Evolutionary conservation across 2,113 vertebrate species (phyloP), one percentile per base, ranked within the genome.

Genomic region (Proteles cristata): DNA sequence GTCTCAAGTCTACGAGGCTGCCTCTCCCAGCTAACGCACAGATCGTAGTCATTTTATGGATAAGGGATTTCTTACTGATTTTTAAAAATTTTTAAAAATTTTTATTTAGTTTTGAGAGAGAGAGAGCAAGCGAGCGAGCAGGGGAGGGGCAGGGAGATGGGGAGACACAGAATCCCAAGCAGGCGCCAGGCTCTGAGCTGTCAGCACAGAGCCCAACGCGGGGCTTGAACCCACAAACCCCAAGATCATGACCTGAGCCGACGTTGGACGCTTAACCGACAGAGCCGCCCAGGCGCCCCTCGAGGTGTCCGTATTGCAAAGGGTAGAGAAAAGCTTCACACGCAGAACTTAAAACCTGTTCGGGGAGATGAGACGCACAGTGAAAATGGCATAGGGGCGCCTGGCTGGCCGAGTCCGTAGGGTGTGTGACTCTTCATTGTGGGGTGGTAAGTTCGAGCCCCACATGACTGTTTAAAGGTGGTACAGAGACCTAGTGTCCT

Each of bases 11-110:
- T 96, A 87, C 65, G 17, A 87, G 11, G 82, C 23, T 26, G 1
- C 89, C 85, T 93, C 48, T 94, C 82, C 92, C 8, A 83, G 53
- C 58, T 90, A 86, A 95, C 26, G 87, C 89, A 82, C 26, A 9
- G 53, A 58, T 96, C 86, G 43, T 28, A 31, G 43, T 91, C 19
- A 58, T 95, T 96, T 92, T 86, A 14, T 88, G 39, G 43, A 8
- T 48, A 82, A 93, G 25, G 50, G 14, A 61, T 83, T 91, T 73
- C 14, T 93, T 33, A 79, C 31, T 88, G 65, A 69, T 81, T 81
- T 31, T 82, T 53, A 61, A 61, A 61, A 61, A 23, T 88, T 35
- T 77, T 89, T 95, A 12, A 2, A 14, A 58, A 0, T 73, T 87
- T 95, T 28, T 16, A 33, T 33, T n/a, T 68, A 7, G 17, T 69